These are phyloP conservation scores for Danaus plexippus DNA, from an alignment of 1,140 invertebrate genomes.

Conservation along the genomic window DNA sequence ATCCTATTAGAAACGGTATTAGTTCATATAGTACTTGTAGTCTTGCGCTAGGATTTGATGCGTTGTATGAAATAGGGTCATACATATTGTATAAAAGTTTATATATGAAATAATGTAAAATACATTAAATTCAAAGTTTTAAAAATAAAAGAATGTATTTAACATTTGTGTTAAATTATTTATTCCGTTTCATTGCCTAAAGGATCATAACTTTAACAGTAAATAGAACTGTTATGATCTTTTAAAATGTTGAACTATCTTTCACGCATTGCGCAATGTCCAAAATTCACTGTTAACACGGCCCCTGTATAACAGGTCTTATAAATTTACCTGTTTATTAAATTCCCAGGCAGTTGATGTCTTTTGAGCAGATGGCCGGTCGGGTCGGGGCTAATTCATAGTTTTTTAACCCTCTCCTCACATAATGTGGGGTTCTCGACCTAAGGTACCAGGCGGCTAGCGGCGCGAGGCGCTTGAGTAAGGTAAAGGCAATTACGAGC, in stretches of 20 bases:
- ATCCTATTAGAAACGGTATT: not conserved
- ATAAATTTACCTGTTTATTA: too few species aligned
- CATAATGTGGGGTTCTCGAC: conserved; percentile 14
- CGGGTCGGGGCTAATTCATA: conserved; percentile 1
- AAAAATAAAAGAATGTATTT: conserved; percentile 19
- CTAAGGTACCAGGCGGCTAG: conserved; percentile 24
- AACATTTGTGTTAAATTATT: conserved; percentile 14
- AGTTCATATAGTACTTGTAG: conserved; percentile 5
- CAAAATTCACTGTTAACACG: too few species aligned
- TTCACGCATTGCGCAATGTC: too few species aligned
- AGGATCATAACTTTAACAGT: too few species aligned
- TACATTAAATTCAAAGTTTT: conserved; percentile 25
- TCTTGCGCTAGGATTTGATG: conserved; percentile 11
- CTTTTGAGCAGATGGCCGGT: conserved; percentile 11
- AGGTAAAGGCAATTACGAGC: conserved; percentile 35
- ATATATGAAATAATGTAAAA: conserved; percentile 24
- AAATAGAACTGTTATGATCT: too few species aligned
- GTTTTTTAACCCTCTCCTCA: conserved; percentile 7
- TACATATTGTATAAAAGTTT: conserved; percentile 23
- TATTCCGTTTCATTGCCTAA: not conserved
- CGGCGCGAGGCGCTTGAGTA: conserved; percentile 19
- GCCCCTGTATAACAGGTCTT: too few species aligned
- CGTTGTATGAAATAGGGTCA: conserved; percentile 3
- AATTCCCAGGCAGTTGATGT: too few species aligned
- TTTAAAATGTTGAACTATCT: too few species aligned